Evolutionary conservation across 2,113 vertebrate species (phyloP).

Genomic region (Passer montanus): DNA sequence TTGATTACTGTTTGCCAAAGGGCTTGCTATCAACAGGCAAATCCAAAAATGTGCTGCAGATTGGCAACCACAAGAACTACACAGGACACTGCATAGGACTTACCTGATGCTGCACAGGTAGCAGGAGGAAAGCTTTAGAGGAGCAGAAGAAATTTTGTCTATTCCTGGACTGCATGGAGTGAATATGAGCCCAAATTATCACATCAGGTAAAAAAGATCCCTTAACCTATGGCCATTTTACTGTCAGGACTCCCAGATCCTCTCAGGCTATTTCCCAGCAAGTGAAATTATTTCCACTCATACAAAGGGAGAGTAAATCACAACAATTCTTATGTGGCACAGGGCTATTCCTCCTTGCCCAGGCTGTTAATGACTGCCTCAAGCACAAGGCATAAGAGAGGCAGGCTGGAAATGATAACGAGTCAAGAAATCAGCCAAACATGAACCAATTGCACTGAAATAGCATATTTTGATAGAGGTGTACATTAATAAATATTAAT

Average conservation of each 20-base stretch:
- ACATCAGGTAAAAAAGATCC: neutral
- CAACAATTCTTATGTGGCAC: neutral
- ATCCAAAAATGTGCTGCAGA: neutral
- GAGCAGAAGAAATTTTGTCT: neutral
- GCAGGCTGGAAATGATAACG: neutral
- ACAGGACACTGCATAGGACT: rapidly evolving
- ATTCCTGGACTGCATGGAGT: neutral
- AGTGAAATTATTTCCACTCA: neutral
- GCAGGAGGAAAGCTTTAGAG: neutral
- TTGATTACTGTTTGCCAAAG: neutral
- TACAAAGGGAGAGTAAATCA: conserved; percentile 10
- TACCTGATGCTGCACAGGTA: neutral
- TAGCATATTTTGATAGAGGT: neutral
- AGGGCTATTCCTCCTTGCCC: neutral
- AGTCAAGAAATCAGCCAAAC: conserved; percentile 14
- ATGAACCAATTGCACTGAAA: neutral
- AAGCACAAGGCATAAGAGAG: neutral
- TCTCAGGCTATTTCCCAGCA: neutral
- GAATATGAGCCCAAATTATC: neutral
- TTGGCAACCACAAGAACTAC: neutral
- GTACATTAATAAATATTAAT: conserved; percentile 11
- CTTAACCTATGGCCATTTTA: neutral
- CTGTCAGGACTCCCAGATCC: neutral
- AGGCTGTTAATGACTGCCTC: conserved; percentile 26
- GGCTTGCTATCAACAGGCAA: neutral